Conservation (phyloP, 1,140 invertebrate species). For the Rhagoletis pomonella region DNA sequence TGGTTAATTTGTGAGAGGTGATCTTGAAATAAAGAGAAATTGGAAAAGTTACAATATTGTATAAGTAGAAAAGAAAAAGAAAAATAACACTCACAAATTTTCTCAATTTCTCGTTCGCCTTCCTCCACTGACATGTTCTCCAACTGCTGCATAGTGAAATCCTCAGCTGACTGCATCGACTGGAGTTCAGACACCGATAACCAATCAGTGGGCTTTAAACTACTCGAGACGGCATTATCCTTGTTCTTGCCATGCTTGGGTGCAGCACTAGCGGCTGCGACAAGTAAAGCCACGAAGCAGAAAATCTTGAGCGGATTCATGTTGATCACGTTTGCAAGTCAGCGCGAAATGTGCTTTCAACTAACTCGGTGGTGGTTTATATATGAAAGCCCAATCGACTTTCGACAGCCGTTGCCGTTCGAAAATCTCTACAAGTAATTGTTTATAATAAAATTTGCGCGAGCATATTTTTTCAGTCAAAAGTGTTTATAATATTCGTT, state of each 20-base stretch:
- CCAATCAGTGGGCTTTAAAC: slow-evolving; percentile 68
- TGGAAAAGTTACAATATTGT: slow-evolving; percentile 18
- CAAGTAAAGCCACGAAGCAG: slow-evolving; percentile 66
- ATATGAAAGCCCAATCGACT: not conserved
- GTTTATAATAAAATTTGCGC: not conserved
- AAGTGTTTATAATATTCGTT: not conserved
- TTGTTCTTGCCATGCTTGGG: slow-evolving; percentile 54
- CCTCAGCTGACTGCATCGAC: slow-evolving; percentile 66
- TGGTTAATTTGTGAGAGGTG: slow-evolving; percentile 64
- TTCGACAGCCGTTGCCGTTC: not conserved
- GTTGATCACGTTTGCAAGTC: slow-evolving; percentile 19
- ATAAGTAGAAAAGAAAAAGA: too few relatives aligned
- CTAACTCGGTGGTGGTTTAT: not conserved
- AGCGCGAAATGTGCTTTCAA: slow-evolving; percentile 7
- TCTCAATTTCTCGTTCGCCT: slow-evolving; percentile 64
- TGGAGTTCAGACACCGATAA: slow-evolving; percentile 63
- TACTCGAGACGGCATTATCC: slow-evolving; percentile 34
- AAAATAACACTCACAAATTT: slow-evolving; percentile 63
- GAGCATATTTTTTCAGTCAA: not conserved
- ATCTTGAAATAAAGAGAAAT: slow-evolving; percentile 27
- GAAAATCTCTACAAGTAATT: not conserved
- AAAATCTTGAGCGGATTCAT: slow-evolving; percentile 67
- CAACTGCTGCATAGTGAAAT: slow-evolving; percentile 65
- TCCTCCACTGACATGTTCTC: slow-evolving; percentile 66
- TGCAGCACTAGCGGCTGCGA: slow-evolving; percentile 57